Evolutionary conservation across 2,888 invertebrate species (phyloP), one percentile per base, ranked within the genome.

Genomic region (Lochmaea capreae): DNA sequence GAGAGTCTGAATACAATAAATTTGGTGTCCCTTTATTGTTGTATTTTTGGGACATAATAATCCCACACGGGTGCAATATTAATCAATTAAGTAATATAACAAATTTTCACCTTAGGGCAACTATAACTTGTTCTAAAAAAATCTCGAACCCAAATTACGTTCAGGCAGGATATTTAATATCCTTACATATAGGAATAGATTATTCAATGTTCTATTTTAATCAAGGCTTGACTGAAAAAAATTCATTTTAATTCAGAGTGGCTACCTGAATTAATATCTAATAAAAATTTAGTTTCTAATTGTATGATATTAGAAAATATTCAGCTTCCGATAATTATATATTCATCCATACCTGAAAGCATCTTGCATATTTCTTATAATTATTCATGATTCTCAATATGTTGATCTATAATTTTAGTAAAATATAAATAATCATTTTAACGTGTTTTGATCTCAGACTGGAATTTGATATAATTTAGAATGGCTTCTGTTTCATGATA

Each of bases 291-390:
- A 18, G 16, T 3, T 54, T 65, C 69, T 72, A 76, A 76, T 74
- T 58, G 74, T 71, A 71, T 68, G 63, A 74, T 68, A 76, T 76
- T 74, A 76, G 65, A 71, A 73, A 66, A 66, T 76, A 70, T 76
- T 74, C 74, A 72, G 76, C 76, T 76, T 71, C 76, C 62, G 76
- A 73, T 76, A 76, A 76, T 76, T 52, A 74, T 52, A 62, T 62
- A 62, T 42, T 62, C 42, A n/a, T n/a, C 39, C n/a, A 62, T 66
- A 66, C 42, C 54, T 43, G 39, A 62, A 42, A 62, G 62, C 62
- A 16, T 62, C 39, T 33, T 11, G 26, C 59, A 59, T 59, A 59
- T 22, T 59, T 59, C 33, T 59, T 33, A 33, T 59, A 59, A 59
- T 59, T 59, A 59, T 59, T 33, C 59, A 59, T 59, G 8, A 12